Conservation (phyloP, 2,797 vertebrate genomes). For the Cynopterus sphinx region DNA sequence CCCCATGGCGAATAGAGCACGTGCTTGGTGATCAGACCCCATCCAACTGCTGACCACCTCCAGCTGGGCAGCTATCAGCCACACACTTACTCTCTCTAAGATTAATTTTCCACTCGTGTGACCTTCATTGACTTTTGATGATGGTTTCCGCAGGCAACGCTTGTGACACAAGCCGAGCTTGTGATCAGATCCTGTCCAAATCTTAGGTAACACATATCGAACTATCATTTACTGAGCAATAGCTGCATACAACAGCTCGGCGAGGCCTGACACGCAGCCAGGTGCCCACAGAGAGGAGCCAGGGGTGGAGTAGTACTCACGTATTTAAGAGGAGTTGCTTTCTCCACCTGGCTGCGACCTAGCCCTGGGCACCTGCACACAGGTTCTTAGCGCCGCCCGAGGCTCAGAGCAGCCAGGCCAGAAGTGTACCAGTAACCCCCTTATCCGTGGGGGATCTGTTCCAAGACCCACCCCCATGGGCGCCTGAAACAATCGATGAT, state of each 20-base stretch:
- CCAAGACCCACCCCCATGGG: not conserved
- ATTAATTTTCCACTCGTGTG: not conserved
- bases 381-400: not conserved
- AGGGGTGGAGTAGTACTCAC: accelerated
- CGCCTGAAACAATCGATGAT: not conserved
- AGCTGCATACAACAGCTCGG: accelerated
- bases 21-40: not conserved
- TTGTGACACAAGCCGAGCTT: not conserved
- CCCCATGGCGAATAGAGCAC: not conserved
- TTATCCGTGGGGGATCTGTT: not conserved
- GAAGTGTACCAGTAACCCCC: not conserved
- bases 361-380: not conserved
- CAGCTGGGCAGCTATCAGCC: not conserved
- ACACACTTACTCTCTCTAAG: not conserved
- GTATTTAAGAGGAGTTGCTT: not conserved
- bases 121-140: not conserved
- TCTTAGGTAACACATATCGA: not conserved
- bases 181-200: not conserved
- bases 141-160: not conserved
- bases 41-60: not conserved
- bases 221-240: not conserved
- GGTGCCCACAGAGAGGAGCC: not conserved
- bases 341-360: not conserved
- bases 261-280: accelerated
- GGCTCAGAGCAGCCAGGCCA: not conserved